Base-by-base conservation (phyloP, 2,888 invertebrate genomes). In the Drosophila quinaria region DNA sequence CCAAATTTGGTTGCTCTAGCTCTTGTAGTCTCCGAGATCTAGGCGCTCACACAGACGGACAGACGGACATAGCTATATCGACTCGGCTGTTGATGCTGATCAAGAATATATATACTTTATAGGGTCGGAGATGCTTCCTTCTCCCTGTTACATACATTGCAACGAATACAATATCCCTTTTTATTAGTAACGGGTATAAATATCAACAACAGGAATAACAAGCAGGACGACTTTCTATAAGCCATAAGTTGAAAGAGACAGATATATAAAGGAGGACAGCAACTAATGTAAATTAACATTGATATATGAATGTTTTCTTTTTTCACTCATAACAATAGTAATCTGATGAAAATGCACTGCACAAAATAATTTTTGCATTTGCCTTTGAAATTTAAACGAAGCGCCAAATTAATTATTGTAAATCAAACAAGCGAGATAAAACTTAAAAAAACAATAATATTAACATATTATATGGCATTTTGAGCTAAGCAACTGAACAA, bases 221-320 rank as follows among this genome's bases (percentile, higher is more conserved):
- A 17, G 54, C 46, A 44, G 42, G 17, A 29, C 41, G 52, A 56
- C 22, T 47, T 37, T 47, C 22, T 25, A 44, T 33, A 52, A 33
- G 35, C 22, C 46, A 25, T 19, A 52, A 19, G 6, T 49, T 42
- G 15, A 44, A 19, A 52, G 17, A 51, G 17, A 35, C 11, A 10
- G 25, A 33, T 8, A 15, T 6, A 29, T 9, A 10, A 15, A 29
- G 19, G 2, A 41, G 55, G 10, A n/a, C 33, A 37, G 13, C 44
- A 75, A 74, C 60, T 64, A 58, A 67, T 64, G 25, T 52, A 68
- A 60, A 78, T 76, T 64, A 74, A 61, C 64, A 73, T 47, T 68
- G 44, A 62, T 73, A 62, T 64, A 62, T 44, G 50, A 25, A 50
- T 46, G 47, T 46, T 41, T 37, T 42, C 8, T 49, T n/a, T 11